Evolutionary conservation across 2,888 invertebrate species (phyloP).

Genomic region (Dusona sp.): DNA sequence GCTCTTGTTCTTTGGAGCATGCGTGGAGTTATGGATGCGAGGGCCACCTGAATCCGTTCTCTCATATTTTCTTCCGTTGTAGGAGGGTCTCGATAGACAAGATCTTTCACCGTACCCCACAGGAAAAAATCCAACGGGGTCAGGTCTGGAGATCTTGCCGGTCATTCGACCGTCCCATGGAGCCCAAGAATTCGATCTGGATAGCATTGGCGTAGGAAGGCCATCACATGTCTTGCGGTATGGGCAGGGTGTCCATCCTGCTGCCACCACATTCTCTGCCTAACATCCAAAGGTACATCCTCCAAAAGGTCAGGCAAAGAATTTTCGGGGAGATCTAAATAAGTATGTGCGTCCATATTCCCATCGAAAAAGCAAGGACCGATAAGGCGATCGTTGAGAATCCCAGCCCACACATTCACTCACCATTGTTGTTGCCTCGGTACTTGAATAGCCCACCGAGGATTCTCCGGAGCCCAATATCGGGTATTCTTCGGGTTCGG

Average conservation of each 20-base stretch:
- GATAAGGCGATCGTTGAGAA: constrained; percentile 12
- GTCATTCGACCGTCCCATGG: constrained; percentile 7
- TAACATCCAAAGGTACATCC: constrained; percentile 13
- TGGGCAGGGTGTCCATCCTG: constrained; percentile 59
- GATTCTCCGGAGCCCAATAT: constrained; percentile 30
- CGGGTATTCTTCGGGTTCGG: constrained; percentile 22
- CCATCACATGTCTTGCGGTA: background rate
- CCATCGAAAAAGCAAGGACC: constrained; percentile 38
- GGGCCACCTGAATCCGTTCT: constrained; percentile 1
- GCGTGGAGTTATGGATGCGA: background rate
- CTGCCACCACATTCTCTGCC: constrained; percentile 48
- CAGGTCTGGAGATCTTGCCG: constrained; percentile 30
- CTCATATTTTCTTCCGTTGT: constrained; percentile 17
- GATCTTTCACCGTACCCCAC: constrained; percentile 30
- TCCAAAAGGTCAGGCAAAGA: constrained; percentile 24
- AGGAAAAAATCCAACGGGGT: constrained; percentile 27
- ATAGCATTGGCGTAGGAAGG: background rate
- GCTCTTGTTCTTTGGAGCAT: background rate
- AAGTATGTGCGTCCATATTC: background rate
- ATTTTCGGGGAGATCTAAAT: constrained; percentile 31
- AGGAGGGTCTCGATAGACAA: background rate
- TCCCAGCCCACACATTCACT: constrained; percentile 30
- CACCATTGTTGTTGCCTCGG: constrained; percentile 37
- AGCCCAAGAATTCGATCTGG: constrained; percentile 1
- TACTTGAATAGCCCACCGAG: background rate